Conservation (phyloP, 2,888 invertebrate genomes). For the Synergus japonicus region DNA sequence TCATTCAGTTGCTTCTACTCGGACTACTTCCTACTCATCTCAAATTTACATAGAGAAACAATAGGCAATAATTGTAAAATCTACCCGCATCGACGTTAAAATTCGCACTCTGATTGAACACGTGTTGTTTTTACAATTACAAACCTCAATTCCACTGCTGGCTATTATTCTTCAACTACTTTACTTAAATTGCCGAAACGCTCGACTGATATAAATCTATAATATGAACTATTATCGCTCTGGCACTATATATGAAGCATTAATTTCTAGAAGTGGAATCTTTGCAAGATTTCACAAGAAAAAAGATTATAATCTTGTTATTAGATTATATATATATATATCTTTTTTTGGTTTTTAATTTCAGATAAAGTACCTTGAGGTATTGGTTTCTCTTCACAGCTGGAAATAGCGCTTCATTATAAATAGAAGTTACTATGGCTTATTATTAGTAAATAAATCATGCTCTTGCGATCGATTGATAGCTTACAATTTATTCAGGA, state of each 20-base stretch:
- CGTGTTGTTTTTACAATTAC: neutral
- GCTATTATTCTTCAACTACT: neutral
- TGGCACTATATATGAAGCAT: neutral
- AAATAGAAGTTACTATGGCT: neutral
- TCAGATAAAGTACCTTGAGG: neutral
- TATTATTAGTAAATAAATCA: neutral
- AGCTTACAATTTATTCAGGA: slow-evolving; percentile 60
- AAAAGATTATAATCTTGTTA: neutral
- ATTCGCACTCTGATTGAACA: neutral
- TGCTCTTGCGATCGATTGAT: slow-evolving; percentile 57
- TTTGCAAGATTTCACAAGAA: neutral
- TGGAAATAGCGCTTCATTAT: neutral
- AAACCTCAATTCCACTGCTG: neutral
- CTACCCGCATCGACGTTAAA: neutral
- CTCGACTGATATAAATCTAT: neutral
- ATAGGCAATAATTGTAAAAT: neutral
- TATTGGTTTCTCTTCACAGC: neutral
- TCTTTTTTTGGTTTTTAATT: neutral
- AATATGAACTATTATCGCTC: neutral
- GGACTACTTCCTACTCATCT: neutral
- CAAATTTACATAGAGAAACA: neutral
- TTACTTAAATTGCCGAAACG: neutral
- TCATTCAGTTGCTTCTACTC: slow-evolving; percentile 58
- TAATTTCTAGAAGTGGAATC: neutral
- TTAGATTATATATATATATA: neutral